Evolutionary conservation across 2,113 vertebrate species (phyloP).

Genomic region (Poeciliopsis occidentalis): DNA sequence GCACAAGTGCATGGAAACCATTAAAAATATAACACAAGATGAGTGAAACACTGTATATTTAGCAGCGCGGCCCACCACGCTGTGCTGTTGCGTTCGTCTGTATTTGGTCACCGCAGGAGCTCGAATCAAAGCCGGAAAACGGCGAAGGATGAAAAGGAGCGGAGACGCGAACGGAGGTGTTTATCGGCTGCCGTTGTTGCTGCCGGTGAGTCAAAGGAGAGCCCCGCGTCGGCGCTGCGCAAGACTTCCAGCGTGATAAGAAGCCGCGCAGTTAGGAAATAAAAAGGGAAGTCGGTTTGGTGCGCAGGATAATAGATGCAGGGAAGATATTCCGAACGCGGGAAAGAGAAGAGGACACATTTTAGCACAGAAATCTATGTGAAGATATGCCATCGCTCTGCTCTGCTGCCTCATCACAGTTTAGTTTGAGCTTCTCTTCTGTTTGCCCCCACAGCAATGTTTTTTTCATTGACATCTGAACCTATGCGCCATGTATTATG

Average conservation of each 20-base stretch:
- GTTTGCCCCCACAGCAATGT: conserved; percentile 44
- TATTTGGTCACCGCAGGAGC: conserved; percentile 58
- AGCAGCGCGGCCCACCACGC: conserved; percentile 32
- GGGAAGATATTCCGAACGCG: conserved; percentile 46
- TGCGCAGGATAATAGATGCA: conserved; percentile 50
- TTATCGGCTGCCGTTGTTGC: conserved; percentile 42
- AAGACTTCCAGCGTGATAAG: conserved; percentile 40
- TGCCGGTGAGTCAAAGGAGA: conserved; percentile 39
- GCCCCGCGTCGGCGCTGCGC: conserved; percentile 35
- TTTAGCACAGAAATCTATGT: conserved; percentile 54
- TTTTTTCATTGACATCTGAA: conserved; percentile 28
- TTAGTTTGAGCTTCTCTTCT: conserved; percentile 52
- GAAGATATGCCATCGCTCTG: conserved; percentile 50
- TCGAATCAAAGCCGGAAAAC: conserved; percentile 47
- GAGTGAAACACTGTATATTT: conserved; percentile 68
- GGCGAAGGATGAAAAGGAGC: conserved; percentile 27
- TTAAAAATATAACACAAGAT: conserved; percentile 70
- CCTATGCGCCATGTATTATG: background rate
- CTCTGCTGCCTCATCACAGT: conserved; percentile 29
- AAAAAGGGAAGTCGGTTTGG: conserved; percentile 44
- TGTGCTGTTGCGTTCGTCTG: conserved; percentile 11
- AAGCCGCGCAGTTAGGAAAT: conserved; percentile 58
- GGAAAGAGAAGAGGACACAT: conserved; percentile 50
- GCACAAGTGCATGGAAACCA: conserved; percentile 58
- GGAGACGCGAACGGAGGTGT: conserved; percentile 38